Evolutionary conservation across 2,113 vertebrate species (phyloP), one percentile per base, ranked within the genome.

Genomic region (Tylochromis polylepis): DNA sequence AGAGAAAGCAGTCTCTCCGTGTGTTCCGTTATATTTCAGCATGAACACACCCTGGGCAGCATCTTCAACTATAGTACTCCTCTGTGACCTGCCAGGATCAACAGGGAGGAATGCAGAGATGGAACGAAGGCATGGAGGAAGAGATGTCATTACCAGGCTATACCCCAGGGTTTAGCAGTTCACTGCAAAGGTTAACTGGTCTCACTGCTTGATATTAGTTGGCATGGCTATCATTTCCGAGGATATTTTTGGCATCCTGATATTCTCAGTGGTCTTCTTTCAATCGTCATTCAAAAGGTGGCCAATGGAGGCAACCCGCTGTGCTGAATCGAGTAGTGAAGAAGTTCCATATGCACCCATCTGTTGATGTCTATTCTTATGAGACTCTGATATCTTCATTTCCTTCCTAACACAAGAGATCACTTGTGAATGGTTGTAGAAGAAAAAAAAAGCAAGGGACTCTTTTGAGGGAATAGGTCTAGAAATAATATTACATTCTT

Each of bases 131-230:
- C 78, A 55, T 80, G 60, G 72, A 91, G 59, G 78, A 86, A 90
- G 91, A 87, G 43, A 93, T 93, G 94, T 92, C 91, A 95, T 96
- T 95, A 94, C 93, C 85, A 56, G 88, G 84, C 70, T 27, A 8
- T 85, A 95, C 94, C 92, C 91, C 57, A 84, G 94, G 92, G 93
- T 91, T 90, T 94, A 89, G 84, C 78, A 93, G 91, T 94, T 95
- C 93, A 93, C 88, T 83, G 89, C 85, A 5, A 85, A 94, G 94
- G 95, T 95, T 95, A 95, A 95, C 96, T 93, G 93, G 91, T 94
- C 94, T 85, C 79, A 92, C 89, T 90, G 92, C 89, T 93, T 62
- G 34, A 82, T 8, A 89, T 88, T 91, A 91, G 93, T 96, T 95
- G 95, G 93, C 94, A 95, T 95, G 92, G 90, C 90, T 94, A 95